Evolutionary conservation across 64 coral and sea anemone genomes (phyloP).

Genomic region (Stichodactyla helianthus): DNA sequence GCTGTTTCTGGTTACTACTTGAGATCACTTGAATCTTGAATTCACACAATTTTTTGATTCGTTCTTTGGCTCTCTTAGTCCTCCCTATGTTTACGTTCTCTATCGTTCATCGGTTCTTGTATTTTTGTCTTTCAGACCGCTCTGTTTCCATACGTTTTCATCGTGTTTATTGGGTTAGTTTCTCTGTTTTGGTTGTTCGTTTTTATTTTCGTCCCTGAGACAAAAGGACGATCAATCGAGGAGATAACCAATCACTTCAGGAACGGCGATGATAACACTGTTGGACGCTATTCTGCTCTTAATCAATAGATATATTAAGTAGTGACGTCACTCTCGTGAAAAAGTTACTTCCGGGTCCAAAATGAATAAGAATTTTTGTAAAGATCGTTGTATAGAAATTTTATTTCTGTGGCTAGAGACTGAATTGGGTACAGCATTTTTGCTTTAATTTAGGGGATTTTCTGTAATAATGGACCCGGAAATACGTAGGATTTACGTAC

Average conservation of each 20-base stretch:
- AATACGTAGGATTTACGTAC: too few relatives aligned
- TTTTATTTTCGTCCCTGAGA: constrained; percentile 73
- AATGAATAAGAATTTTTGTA: too few relatives aligned
- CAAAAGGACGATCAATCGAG: constrained; percentile 88
- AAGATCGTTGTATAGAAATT: too few relatives aligned
- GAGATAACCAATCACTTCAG: constrained; percentile 77
- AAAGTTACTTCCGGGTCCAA: not conserved
- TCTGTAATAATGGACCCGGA: too few relatives aligned
- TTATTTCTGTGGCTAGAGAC: too few relatives aligned
- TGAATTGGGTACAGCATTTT: too few relatives aligned
- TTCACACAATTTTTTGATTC: too few relatives aligned
- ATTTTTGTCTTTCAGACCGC: constrained; percentile 46
- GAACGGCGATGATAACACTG: not conserved
- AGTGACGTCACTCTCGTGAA: not conserved
- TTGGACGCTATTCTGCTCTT: not conserved
- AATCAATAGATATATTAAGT: not conserved
- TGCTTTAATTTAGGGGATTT: too few relatives aligned
- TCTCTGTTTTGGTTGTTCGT: constrained; percentile 61
- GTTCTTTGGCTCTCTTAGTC: too few relatives aligned
- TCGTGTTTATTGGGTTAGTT: constrained; percentile 84
- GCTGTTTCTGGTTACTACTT: too few relatives aligned
- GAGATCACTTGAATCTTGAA: too few relatives aligned
- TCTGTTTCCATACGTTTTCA: constrained; percentile 75
- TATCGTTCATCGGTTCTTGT: not conserved
- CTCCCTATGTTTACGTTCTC: too few relatives aligned